Evolutionary conservation across 2,113 vertebrate species (phyloP).

Genomic region (Pseudopodoces humilis): DNA sequence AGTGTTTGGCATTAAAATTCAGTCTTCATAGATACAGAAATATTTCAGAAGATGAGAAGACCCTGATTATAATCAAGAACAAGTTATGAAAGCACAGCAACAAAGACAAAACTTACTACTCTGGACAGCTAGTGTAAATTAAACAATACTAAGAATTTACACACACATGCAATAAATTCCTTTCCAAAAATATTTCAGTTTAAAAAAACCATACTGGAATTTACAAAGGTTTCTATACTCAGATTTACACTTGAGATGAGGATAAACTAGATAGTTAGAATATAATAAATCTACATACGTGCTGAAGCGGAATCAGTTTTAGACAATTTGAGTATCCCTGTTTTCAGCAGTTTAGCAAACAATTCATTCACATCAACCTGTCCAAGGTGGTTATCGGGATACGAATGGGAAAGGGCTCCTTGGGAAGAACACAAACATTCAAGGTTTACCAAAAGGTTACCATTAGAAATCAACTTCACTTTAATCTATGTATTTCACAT

Average conservation of each 20-base stretch:
- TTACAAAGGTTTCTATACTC: background rate
- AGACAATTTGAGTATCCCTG: constrained; percentile 88
- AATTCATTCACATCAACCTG: constrained; percentile 96
- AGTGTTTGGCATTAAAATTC: background rate
- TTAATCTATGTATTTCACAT: background rate
- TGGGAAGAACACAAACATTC: background rate
- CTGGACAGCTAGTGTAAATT: background rate
- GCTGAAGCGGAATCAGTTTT: constrained; percentile 74
- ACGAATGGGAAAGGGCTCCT: constrained; percentile 75
- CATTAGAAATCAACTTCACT: background rate
- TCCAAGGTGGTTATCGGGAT: constrained; percentile 92
- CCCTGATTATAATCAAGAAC: background rate
- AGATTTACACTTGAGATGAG: background rate
- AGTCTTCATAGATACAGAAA: background rate
- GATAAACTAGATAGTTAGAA: background rate
- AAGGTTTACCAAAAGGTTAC: background rate
- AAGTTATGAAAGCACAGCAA: background rate
- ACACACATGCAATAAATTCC: background rate
- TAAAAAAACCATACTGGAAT: background rate
- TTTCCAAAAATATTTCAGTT: background rate
- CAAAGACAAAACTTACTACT: background rate
- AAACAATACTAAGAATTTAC: background rate
- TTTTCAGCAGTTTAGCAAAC: constrained; percentile 90
- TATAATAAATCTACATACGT: constrained; percentile 57
- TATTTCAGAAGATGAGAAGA: background rate